Evolutionary conservation across 2,888 invertebrate species (phyloP), one percentile per base, ranked within the genome.

Genomic region (Rhamnusium bicolor): DNA sequence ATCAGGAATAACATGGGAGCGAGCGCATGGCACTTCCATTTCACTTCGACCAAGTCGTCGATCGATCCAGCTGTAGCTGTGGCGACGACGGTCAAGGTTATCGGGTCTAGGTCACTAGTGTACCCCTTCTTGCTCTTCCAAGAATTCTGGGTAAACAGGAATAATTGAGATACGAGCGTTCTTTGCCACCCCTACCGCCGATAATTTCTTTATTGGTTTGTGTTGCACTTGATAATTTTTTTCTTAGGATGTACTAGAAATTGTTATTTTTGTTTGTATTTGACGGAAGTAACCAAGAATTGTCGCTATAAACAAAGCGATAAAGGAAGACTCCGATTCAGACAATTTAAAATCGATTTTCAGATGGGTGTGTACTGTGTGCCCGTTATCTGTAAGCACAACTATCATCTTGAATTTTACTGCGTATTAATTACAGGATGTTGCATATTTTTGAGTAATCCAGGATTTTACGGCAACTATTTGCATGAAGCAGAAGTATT

Each of bases 61-160:
- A 81, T 81, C 81, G 81, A 81, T 81, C 66, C 81, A 81, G 80
- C 81, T 80, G 80, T 80, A 77, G 70, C 79, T 78, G 80, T 78
- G 79, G 77, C 67, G 69, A 61, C 56, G 62, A 69, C 75, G 81
- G 81, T 78, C 81, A 81, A 81, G 80, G 80, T 77, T 75, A 81
- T 68, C 75, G 75, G 81, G 81, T 81, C 81, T 80, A 81, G 81
- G 81, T 79, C 80, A 75, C 40, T 74, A 72, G 53, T 65, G 67
- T 40, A 56, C 56, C 56, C 56, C 40, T 56, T 56, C 56, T 54
- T 10, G 51, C 40, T 21, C 56, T 29, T 46, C 47, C 24, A 47
- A 27, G 12, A 49, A 18, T 32, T 53, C 53, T 19, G 65, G 53
- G 65, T 27, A 51, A 19, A 53, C 29, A 27, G 18, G 29, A 47